These are phyloP conservation scores for Vidua macroura DNA, from an alignment of 2,113 vertebrate species.

Conservation along the genomic window DNA sequence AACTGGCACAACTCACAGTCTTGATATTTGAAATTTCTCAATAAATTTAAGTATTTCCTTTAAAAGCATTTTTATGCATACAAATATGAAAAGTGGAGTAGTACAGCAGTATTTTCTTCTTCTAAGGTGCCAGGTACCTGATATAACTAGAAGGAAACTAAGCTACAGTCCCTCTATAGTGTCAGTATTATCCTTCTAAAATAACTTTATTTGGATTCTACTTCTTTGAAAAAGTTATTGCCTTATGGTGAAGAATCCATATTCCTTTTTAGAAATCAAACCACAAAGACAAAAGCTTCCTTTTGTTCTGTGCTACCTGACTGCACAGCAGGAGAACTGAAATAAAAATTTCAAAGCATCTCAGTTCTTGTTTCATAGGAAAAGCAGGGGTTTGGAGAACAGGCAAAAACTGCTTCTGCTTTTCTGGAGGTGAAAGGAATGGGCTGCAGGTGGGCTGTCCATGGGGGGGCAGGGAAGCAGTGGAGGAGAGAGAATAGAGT, in stretches of 20 bases:
- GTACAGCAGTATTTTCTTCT: neutral
- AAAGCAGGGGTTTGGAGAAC: neutral
- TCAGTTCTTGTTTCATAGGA: neutral
- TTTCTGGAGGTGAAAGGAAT: conserved; percentile 14
- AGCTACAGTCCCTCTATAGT: neutral
- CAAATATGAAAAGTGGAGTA: neutral
- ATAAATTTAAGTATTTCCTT: neutral
- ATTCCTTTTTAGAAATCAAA: neutral
- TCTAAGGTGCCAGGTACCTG: neutral
- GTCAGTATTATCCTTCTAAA: neutral
- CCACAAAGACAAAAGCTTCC: conserved; percentile 28
- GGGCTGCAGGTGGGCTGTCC: conserved; percentile 14
- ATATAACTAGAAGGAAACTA: neutral
- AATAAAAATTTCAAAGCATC: neutral
- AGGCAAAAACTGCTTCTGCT: neutral
- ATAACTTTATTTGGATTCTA: neutral
- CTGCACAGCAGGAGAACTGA: conserved; percentile 25
- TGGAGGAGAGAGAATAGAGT: neutral
- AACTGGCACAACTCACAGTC: neutral
- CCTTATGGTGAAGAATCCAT: neutral
- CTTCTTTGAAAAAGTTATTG: conserved; percentile 2
- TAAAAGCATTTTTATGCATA: neutral
- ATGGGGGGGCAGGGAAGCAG: neutral
- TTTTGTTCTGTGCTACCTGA: conserved; percentile 22
- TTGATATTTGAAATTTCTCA: neutral